These are phyloP conservation scores for Sepiola atlantica DNA, from an alignment of 2,888 invertebrate species.

Conservation along the genomic window DNA sequence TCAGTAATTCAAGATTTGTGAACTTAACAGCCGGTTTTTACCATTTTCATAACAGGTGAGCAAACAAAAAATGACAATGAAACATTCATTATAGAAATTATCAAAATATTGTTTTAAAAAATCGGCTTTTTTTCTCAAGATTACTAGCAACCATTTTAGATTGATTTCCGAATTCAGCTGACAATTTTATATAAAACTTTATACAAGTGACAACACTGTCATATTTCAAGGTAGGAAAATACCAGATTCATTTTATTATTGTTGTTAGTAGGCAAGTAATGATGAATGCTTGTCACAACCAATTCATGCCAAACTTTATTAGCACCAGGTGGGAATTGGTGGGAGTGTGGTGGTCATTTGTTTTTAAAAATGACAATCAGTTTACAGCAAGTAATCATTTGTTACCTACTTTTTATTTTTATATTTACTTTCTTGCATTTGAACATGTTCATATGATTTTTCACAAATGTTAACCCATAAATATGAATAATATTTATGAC, in stretches of 20 bases:
- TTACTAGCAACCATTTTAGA: neutral
- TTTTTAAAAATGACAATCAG: neutral
- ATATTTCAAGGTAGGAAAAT: neutral
- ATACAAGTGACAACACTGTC: too few relatives aligned
- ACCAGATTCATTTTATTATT: neutral
- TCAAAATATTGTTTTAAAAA: neutral
- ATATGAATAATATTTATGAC: neutral
- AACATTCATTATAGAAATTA: too few relatives aligned
- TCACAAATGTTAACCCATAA: neutral
- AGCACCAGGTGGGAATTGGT: neutral
- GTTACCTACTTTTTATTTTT: neutral
- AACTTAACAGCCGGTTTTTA: too few relatives aligned
- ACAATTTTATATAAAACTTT: neutral
- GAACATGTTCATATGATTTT: neutral
- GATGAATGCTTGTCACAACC: constrained; percentile 4
- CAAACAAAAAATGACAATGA: too few relatives aligned
- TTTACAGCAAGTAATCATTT: neutral
- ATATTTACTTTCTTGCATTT: neutral
- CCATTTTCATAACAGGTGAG: too few relatives aligned
- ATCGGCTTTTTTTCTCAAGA: neutral
- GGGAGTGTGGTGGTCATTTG: neutral
- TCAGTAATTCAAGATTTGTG: too few relatives aligned
- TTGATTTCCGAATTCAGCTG: neutral
- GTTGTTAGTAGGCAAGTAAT: neutral
- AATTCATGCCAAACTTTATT: neutral